phyloP scores from a whole-genome alignment of 2,113 vertebrate genomes.

The Clarias magur region DNA sequence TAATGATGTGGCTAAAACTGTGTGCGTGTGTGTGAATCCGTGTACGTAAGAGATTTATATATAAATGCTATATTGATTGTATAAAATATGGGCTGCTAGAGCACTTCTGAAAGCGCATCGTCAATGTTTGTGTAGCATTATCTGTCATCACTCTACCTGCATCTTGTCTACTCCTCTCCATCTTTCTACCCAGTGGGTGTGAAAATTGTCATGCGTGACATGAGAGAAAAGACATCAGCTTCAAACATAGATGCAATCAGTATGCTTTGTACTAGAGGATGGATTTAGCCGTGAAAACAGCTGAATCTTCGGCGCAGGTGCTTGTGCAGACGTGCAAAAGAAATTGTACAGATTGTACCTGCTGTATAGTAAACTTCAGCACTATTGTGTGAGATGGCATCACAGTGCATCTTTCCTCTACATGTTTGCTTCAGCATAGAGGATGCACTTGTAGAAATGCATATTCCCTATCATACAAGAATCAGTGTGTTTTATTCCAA shows the following conservation, averaged over 20 bases:
- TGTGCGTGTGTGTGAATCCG: constrained; percentile 26
- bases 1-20: constrained; percentile 51
- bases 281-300: not conserved
- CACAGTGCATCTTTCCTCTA: not conserved
- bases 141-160: not conserved
- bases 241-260: not conserved
- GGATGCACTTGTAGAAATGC: constrained; percentile 14
- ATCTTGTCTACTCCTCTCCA: not conserved
- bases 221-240: not conserved
- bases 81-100: constrained; percentile 28
- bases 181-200: not conserved
- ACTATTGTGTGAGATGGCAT: not conserved
- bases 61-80: constrained; percentile 30
- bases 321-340: constrained; percentile 2
- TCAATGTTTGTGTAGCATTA: not conserved
- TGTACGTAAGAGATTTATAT: constrained; percentile 25
- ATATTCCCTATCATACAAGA: constrained; percentile 3
- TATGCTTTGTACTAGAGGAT: not conserved
- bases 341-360: not conserved
- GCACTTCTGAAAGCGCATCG: not conserved
- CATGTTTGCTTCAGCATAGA: constrained; percentile 1
- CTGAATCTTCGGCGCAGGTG: not conserved
- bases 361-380: not conserved
- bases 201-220: not conserved
- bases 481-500: constrained; percentile 8